Evolutionary conservation across 2,113 vertebrate species (phyloP).

Genomic region (Oryzias celebensis): DNA sequence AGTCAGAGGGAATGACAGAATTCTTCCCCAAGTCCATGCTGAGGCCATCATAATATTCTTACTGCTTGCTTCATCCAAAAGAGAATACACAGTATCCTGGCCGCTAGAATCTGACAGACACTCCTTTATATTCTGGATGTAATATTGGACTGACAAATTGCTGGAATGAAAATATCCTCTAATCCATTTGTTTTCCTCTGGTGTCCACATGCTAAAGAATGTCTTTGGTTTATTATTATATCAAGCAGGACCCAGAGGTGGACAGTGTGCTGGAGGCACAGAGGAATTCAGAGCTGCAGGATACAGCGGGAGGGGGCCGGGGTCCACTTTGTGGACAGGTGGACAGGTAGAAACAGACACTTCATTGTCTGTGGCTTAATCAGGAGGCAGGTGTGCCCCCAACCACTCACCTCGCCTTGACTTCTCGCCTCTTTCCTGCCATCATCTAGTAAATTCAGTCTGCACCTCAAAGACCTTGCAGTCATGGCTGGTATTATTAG

Average conservation of each 20-base stretch:
- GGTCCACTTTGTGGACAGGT: constrained; percentile 70
- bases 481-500: constrained; percentile 41
- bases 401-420: constrained; percentile 46
- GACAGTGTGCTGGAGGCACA: constrained; percentile 40
- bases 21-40: too few species aligned
- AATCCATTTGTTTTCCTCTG: constrained; percentile 8
- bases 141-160: neutral
- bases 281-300: constrained; percentile 66
- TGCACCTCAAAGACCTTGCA: constrained; percentile 28
- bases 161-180: neutral
- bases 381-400: constrained; percentile 72
- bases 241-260: constrained; percentile 23
- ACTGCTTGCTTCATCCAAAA: too few species aligned
- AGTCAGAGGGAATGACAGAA: too few species aligned
- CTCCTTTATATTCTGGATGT: neutral
- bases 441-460: constrained; percentile 8
- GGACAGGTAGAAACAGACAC: constrained; percentile 70
- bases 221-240: constrained; percentile 33
- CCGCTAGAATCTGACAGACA: neutral
- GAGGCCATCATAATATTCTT: too few species aligned
- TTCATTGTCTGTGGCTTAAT: constrained; percentile 69
- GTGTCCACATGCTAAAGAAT: constrained; percentile 23
- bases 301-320: constrained; percentile 46
- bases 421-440: constrained; percentile 32
- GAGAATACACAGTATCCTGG: too few species aligned